Base-by-base conservation (phyloP, 2,113 vertebrate species). In the Erpornis zantholeuca region DNA sequence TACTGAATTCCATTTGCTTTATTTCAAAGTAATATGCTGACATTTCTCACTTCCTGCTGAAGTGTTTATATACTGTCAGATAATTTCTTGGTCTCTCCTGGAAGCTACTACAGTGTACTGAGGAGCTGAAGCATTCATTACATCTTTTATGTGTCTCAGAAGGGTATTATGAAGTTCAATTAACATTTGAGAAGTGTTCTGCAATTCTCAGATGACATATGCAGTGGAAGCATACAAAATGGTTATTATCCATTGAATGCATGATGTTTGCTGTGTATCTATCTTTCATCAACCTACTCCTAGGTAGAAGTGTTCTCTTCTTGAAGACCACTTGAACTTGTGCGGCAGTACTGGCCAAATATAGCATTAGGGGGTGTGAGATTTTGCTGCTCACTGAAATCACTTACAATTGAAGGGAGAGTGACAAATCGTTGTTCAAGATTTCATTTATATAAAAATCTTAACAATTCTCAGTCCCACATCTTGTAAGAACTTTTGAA, bases 101-200 rank as follows among this genome's bases (percentile, higher is more conserved):
- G 49, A 96, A 88, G 44, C 77, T 70, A 56, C n/a, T 52, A 54
- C 85, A 78, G 86, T 94, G 92, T 90, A 75, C 59, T 53, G 60
- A 49, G 69, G 52, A 90, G 47, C 56, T 79, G 53, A 96, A 94
- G 75, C 68, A 86, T 85, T 78, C 60, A 40, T 88, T 94, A 86
- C n/a, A 64, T 93, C 60, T 86, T 96, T 93, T 93, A 93, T 94
- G 68, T 70, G 70, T 90, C 93, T 86, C 92, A 88, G 64, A 96
- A 93, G 87, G 45, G 45, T 82, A 90, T 90, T 96, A 73, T 0
- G 0, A 88, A 77, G 71, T 81, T 96, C 93, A 95, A 59, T 95
- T 96, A 96, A 93, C 92, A 88, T 93, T 95, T 88, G 64, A 94
- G 72, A 95, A 94, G 71, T 94, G 76, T 83, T 96, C 86, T 90